A percentile compares a stretch with the other conserved stretches of the same genome.
These are phyloP conservation scores for Lithophane semibrunnea DNA, from an alignment of 2,888 invertebrate species.

Conservation along the genomic window DNA sequence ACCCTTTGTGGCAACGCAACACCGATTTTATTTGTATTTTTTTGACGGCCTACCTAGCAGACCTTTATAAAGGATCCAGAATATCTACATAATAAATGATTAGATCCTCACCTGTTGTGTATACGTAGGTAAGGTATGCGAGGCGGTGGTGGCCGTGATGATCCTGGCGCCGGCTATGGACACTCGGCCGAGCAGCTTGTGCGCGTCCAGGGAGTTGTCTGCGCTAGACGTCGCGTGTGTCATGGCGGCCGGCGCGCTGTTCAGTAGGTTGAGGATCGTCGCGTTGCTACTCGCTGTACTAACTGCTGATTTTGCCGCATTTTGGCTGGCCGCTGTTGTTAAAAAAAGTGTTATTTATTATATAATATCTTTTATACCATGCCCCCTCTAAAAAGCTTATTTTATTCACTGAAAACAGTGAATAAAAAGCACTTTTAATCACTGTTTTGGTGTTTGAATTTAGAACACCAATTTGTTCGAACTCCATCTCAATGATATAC, in stretches of 20 bases:
- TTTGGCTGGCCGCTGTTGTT: slow-evolving; percentile 83
- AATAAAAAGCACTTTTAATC: too few relatives aligned
- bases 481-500: too few relatives aligned
- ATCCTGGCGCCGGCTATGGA: slow-evolving; percentile 89
- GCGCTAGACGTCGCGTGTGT: slow-evolving; percentile 87
- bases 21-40: background rate
- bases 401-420: too few relatives aligned
- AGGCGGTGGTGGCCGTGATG: slow-evolving; percentile 81
- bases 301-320: slow-evolving; percentile 86
- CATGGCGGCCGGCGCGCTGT: slow-evolving; percentile 94
- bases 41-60: too few relatives aligned
- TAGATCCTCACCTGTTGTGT: slow-evolving; percentile 81
- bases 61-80: background rate
- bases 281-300: slow-evolving; percentile 92
- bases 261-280: slow-evolving; percentile 94
- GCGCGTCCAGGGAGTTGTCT: slow-evolving; percentile 73
- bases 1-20: background rate
- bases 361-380: background rate
- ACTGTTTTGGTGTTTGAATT: too few relatives aligned
- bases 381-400: too few relatives aligned
- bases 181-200: slow-evolving; percentile 89
- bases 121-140: slow-evolving; percentile 83
- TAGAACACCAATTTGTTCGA: too few relatives aligned
- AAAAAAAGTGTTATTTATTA: background rate
- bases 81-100: background rate